A percentile compares a stretch with the other conserved stretches of the same genome.
Conservation (phyloP, 2,797 vertebrate species). For the Odontamblyopus rebecca region DNA sequence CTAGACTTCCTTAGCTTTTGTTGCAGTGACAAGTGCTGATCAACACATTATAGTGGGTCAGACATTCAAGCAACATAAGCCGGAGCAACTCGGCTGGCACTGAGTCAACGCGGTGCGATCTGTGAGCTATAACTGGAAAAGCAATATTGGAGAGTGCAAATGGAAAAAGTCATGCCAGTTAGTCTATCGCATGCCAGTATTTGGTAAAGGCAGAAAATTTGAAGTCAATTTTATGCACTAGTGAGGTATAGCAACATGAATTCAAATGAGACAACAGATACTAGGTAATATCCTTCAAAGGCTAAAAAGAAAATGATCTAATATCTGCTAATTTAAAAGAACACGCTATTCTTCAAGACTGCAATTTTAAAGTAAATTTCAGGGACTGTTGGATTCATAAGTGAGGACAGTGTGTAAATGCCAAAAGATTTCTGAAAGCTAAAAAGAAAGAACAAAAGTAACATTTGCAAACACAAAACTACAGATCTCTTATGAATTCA, state of each 20-base stretch:
- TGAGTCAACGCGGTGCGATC: not conserved
- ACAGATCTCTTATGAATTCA: not conserved
- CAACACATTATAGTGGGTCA: constrained; percentile 32
- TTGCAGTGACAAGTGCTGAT: constrained; percentile 46
- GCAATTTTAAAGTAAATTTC: not conserved
- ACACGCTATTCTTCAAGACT: not conserved
- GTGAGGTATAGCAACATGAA: constrained; percentile 49
- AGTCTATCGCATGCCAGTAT: constrained; percentile 33
- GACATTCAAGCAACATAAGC: constrained; percentile 45
- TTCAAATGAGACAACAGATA: constrained; percentile 33
- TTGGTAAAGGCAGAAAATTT: constrained; percentile 30
- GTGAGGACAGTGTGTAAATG: not conserved
- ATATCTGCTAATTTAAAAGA: not conserved
- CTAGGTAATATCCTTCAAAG: constrained; percentile 21
- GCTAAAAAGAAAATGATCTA: constrained; percentile 4
- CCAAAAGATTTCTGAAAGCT: not conserved
- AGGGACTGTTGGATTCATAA: not conserved
- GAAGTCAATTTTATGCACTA: constrained; percentile 70
- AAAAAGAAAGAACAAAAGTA: not conserved
- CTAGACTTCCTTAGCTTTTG: constrained; percentile 39
- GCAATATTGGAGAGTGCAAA: constrained; percentile 45
- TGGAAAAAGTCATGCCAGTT: constrained; percentile 42
- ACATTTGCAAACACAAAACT: not conserved
- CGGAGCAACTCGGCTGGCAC: constrained; percentile 10
- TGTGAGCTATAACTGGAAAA: constrained; percentile 31